Evolutionary conservation across 1,140 invertebrate genomes (phyloP), one percentile per base, ranked within the genome.

Genomic region (Meteorus sp.): DNA sequence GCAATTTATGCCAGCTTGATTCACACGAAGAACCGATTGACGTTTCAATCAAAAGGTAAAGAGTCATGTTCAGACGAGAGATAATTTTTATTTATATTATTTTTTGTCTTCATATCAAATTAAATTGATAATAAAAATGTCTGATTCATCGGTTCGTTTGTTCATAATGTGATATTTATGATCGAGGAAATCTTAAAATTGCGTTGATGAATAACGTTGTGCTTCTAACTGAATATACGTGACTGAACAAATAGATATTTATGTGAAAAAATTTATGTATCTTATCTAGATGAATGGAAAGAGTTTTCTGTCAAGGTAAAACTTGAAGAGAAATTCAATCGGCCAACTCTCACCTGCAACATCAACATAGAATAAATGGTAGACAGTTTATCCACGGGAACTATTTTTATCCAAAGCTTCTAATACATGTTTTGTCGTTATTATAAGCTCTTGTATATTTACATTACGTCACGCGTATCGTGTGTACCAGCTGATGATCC

Each of bases 21-120:
- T 50, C 20, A 7, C 8, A 7, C 31, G 45, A 48, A 43, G 8
- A 5, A 6, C 11, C 17, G 35, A 52, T 37, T 52, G 50, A 52
- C 27, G 17, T n/a, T 52, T 52, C 50, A 52, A 52, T 52, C 50
- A 52, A 52, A 52, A 33, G 29, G 29, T 33, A 7, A 33, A 33
- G 11, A 33, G 11, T 33, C 29, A 11, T 33, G 29, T 33, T 33
- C 11, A 33, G 11, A 33, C 29, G 29, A 33, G 29, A 33, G 11
- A 33, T 7, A 7, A 33, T 33, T 33, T 33, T 33, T 6, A 33
- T 11, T 33, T 11, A 33, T 33, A 33, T 7, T n/a, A n/a, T n/a
- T n/a, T n/a, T n/a, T n/a, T n/a, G n/a, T n/a, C n/a, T n/a, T n/a
- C n/a, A n/a, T n/a, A n/a, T n/a, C n/a, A n/a, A n/a, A n/a, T n/a